Conservation (phyloP, 2,797 vertebrate genomes). For the Chaunax sp. region DNA sequence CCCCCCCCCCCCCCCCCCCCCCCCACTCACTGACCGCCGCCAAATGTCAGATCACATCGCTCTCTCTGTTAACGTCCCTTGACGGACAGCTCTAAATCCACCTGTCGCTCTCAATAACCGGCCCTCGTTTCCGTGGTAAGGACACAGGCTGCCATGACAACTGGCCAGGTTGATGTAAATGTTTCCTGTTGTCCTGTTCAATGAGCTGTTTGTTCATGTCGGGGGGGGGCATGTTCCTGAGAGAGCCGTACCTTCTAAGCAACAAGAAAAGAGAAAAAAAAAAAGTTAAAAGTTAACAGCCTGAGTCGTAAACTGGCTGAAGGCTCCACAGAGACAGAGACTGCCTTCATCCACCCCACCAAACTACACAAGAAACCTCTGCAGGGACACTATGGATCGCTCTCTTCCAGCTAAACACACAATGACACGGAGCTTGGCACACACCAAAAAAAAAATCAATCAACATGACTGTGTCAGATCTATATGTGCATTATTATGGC, state of each 20-base stretch:
- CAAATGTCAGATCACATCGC: conserved; percentile 58
- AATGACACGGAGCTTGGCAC: neutral
- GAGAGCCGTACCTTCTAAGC: conserved; percentile 6
- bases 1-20: conserved; percentile 15
- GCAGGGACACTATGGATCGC: conserved; percentile 12
- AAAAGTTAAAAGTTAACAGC: conserved; percentile 29
- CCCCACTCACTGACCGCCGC: conserved; percentile 28
- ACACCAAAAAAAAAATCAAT: neutral
- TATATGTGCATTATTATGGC: neutral
- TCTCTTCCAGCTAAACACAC: neutral
- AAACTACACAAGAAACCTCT: conserved; percentile 22
- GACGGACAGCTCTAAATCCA: conserved; percentile 57
- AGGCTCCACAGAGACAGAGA: conserved; percentile 2
- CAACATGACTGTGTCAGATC: neutral
- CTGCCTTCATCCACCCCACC: neutral
- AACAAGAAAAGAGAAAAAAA: conserved; percentile 3
- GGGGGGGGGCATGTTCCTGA: neutral
- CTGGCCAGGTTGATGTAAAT: conserved; percentile 44
- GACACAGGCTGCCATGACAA: conserved; percentile 63
- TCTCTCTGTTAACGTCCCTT: conserved; percentile 40
- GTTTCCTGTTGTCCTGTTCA: conserved; percentile 29
- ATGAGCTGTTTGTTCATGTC: conserved; percentile 23
- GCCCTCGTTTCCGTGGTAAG: conserved; percentile 44
- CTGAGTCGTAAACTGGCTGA: conserved; percentile 37
- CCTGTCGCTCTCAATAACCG: conserved; percentile 59